These are phyloP conservation scores for Panagrolaimus sp. DNA, from an alignment of 1,140 invertebrate species.

Conservation along the genomic window DNA sequence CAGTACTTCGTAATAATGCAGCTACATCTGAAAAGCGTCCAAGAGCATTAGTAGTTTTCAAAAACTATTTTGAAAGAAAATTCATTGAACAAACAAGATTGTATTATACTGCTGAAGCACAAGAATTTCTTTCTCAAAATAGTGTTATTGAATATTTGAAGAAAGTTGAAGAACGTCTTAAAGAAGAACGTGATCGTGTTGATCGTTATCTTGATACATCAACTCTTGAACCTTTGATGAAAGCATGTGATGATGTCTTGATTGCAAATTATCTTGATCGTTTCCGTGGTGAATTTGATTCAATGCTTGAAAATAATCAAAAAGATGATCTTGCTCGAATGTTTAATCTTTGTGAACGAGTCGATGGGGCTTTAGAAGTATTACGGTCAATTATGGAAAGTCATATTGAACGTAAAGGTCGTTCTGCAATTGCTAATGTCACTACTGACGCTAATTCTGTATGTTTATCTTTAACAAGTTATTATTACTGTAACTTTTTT, in stretches of 20 bases:
- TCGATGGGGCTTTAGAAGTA: constrained; percentile 83
- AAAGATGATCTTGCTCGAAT: constrained; percentile 89
- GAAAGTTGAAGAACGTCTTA: constrained; percentile 81
- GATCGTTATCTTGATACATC: constrained; percentile 89
- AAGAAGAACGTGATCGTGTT: constrained; percentile 84
- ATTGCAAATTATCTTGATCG: constrained; percentile 94
- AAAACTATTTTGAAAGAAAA: constrained; percentile 67
- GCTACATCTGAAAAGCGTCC: not conserved
- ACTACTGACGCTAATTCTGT: constrained; percentile 69
- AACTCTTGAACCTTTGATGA: constrained; percentile 73
- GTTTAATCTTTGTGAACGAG: constrained; percentile 85
- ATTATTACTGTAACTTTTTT: constrained; percentile 18
- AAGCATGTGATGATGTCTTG: constrained; percentile 88
- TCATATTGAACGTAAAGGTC: constrained; percentile 86
- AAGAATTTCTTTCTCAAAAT: constrained; percentile 62
- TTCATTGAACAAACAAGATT: constrained; percentile 91
- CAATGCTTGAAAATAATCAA: constrained; percentile 80
- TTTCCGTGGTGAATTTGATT: constrained; percentile 88
- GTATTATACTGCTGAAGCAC: constrained; percentile 88
- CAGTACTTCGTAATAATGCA: too few species aligned
- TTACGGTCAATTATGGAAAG: constrained; percentile 78
- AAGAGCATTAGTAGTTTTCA: not conserved
- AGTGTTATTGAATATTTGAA: constrained; percentile 80
- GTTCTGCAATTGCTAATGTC: constrained; percentile 82
- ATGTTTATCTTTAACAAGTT: constrained; percentile 12